Base-by-base conservation (phyloP, 2,113 vertebrate species). In the Plestiodon gilberti region DNA sequence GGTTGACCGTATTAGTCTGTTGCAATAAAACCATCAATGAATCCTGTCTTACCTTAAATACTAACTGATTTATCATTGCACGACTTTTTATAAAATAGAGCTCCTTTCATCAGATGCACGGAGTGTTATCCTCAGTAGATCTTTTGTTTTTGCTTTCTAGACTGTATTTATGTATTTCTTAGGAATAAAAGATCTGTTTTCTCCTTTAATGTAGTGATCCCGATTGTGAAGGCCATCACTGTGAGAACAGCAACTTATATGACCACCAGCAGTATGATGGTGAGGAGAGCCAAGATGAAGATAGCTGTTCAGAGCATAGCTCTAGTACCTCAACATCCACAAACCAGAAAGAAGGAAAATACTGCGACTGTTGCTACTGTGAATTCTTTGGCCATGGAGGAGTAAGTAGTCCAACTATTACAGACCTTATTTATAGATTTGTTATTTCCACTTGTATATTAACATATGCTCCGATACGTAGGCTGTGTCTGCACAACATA, bases 321-420 rank as follows among this genome's bases (percentile, higher is more conserved):
- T 99, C 99, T 57, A 98, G 98, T 95, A 99, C 99, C 88, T 99
- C 99, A 84, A 99, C 99, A n/a, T 99, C 99, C 94, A 99, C 99
- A 93, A 99, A 98, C 92, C 99, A 99, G 96, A 99, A 98, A 89
- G 99, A 99, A 95, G 99, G 98, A 94, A 99, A 99, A 95, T 99
- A 99, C 97, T 99, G 99, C 91, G 99, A 99, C 96, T 99, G 99
- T 97, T 99, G 99, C 97, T 99, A 99, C 98, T 99, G 99, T 95
- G 99, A 99, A 95, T 99, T 99, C 97, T 99, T 99, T 78, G 99
- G 99, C 38, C 99, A 99, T 1, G 99, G 99, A 89, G 99, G 99
- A 97, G 99, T 99, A 95, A 97, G 98, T 94, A 82, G 3, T n/a
- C 78, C 15, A 30, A 59, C 87, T 91, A 11, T 30, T 71, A 22